Evolutionary conservation across 2,113 vertebrate species (phyloP).

Genomic region (Solea solea): DNA sequence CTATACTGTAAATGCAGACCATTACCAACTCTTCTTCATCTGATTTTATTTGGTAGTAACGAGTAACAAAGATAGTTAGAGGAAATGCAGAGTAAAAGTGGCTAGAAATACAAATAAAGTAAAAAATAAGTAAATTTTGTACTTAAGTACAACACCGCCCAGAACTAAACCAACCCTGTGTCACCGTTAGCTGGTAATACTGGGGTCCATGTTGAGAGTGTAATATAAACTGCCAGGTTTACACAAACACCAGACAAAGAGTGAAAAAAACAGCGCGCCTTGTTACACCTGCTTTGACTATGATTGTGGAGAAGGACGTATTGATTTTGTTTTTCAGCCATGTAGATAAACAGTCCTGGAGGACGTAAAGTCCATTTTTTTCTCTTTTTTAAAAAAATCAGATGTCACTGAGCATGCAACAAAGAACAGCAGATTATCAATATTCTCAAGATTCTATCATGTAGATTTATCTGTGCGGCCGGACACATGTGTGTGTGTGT

Average conservation of each 20-base stretch:
- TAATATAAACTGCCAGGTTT: slow-evolving; percentile 7
- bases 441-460: slow-evolving; percentile 44
- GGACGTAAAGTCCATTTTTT: slow-evolving; percentile 32
- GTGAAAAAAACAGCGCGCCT: slow-evolving; percentile 50
- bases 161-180: not conserved
- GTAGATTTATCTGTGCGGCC: slow-evolving; percentile 42
- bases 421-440: slow-evolving; percentile 44
- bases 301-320: slow-evolving; percentile 47
- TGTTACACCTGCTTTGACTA: slow-evolving; percentile 53
- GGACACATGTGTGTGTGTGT: slow-evolving; percentile 42
- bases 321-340: slow-evolving; percentile 54
- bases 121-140: too few relatives aligned
- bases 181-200: slow-evolving; percentile 19
- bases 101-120: too few relatives aligned
- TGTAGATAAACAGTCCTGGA: slow-evolving; percentile 59
- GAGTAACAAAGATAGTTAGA: too few relatives aligned
- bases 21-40: too few relatives aligned
- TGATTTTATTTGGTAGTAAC: too few relatives aligned
- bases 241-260: slow-evolving; percentile 25
- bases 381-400: slow-evolving; percentile 16
- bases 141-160: too few relatives aligned
- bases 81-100: too few relatives aligned
- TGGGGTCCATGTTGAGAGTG: slow-evolving; percentile 1
- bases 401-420: slow-evolving; percentile 34
- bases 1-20: too few relatives aligned